Evolutionary conservation across 1,140 invertebrate species (phyloP).

Genomic region (Euborellia annulipes): DNA sequence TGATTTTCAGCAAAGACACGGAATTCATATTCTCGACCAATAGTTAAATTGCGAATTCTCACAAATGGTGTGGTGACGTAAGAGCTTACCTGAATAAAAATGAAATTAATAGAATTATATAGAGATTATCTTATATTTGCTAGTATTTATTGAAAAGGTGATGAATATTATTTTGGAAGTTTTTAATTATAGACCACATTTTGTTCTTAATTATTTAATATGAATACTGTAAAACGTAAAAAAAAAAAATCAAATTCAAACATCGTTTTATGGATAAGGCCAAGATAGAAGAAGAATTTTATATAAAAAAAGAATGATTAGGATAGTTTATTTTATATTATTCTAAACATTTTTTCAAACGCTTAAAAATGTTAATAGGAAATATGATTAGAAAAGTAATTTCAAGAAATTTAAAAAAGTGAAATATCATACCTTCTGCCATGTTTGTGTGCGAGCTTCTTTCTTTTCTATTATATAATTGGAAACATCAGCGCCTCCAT

Average conservation of each 20-base stretch:
- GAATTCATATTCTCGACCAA: conserved; percentile 91
- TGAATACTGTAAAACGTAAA: too few species aligned
- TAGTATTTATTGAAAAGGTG: neutral
- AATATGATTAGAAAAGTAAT: neutral
- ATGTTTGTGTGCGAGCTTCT: conserved; percentile 62
- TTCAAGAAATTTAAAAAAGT: conserved; percentile 4
- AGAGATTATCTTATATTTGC: neutral
- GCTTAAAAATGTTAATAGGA: too few species aligned
- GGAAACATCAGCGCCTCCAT: conserved; percentile 86
- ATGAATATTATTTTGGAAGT: too few species aligned
- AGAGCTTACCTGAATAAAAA: conserved; percentile 48
- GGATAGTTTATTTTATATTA: too few species aligned
- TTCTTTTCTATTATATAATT: conserved; percentile 95
- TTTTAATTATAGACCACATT: too few species aligned
- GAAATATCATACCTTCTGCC: conserved; percentile 62
- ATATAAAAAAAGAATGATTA: too few species aligned
- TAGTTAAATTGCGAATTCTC: conserved; percentile 76
- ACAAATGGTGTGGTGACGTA: conserved; percentile 79
- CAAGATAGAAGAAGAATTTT: too few species aligned
- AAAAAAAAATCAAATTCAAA: too few species aligned
- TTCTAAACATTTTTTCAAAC: too few species aligned
- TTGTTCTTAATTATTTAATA: too few species aligned
- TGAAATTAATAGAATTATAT: neutral
- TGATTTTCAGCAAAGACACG: conserved; percentile 95
- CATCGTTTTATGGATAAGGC: too few species aligned